Evolutionary conservation across 1,140 invertebrate species (phyloP), one percentile per base, ranked within the genome.

Genomic region (Coenobita brevimanus): DNA sequence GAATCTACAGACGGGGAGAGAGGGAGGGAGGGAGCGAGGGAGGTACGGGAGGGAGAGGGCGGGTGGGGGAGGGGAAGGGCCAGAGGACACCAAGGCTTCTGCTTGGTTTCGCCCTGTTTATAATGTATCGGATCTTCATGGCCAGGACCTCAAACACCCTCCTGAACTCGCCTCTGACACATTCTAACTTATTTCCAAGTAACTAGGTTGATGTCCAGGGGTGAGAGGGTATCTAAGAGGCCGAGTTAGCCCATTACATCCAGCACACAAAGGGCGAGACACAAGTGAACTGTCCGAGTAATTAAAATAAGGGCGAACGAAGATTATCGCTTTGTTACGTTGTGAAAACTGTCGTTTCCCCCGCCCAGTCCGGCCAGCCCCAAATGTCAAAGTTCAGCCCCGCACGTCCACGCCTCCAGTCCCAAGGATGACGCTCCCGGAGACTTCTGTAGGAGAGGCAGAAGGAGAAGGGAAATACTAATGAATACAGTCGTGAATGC

Each of bases 331-430:
- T 87, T 79, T 71, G 62, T 79, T 79, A 38, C 62, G 84, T 71
- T 87, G 75, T 80, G 84, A 79, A 80, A 87, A 79, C 84, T 87
- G 84, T 87, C 75, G 84, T 87, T 80, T 87, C 62, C 57, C 73
- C 73, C 75, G 75, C 75, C 75, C 84, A 79, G 75, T 79, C 75
- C 73, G 57, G 60, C 24, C 36, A 30, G 24, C 41, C n/a, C 27
- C n/a, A 87, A 87, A 87, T 87, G 84, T 87, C 84, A 80, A 38
- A 87, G 84, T 87, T 87, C 84, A 87, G 60, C 17, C 27, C 27
- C 54, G 50, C 71, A 67, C 84, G 73, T 79, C 83, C 83, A 67
- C 54, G 71, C 69, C 82, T 75, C 82, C 33, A 36, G 67, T 21
- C 81, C 64, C 81, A 36, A 33, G 81, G 81, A 83, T 83, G 36